A percentile compares a stretch with the other conserved stretches of the same genome.
Evolutionary conservation across 53 echinoderm and acorn worm genomes (phyloP).

Genomic region (Crossaster papposus): DNA sequence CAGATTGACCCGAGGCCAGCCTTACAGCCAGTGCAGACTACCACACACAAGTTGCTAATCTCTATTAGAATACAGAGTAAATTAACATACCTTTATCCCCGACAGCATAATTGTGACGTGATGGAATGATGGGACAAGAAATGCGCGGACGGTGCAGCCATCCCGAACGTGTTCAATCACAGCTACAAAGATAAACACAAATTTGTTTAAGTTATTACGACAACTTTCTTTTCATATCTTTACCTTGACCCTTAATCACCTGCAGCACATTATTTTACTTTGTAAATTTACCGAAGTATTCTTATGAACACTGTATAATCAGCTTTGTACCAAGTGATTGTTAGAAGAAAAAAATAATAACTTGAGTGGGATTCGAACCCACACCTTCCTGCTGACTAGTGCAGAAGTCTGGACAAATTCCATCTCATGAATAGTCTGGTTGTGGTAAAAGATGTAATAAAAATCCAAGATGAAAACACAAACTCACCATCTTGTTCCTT

Average conservation of each 20-base stretch:
- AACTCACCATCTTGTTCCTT: constrained; percentile 76
- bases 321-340: too few relatives aligned
- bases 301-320: too few relatives aligned
- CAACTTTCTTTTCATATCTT: too few relatives aligned
- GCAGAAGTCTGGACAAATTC: too few relatives aligned
- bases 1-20: not conserved
- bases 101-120: constrained; percentile 97
- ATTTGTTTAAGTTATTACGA: not conserved
- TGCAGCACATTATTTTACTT: too few relatives aligned
- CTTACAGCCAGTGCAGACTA: not conserved
- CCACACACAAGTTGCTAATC: not conserved
- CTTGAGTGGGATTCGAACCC: too few relatives aligned
- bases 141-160: constrained; percentile 93
- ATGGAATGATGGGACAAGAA: constrained; percentile 82
- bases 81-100: constrained; percentile 95
- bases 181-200: constrained; percentile 54
- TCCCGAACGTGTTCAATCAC: constrained; percentile 96
- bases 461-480: not conserved
- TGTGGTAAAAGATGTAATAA: too few relatives aligned
- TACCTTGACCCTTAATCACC: too few relatives aligned
- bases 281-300: too few relatives aligned
- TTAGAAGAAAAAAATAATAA: too few relatives aligned
- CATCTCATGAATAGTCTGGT: too few relatives aligned
- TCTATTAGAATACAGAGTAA: not conserved
- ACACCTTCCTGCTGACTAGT: too few relatives aligned